Conservation (phyloP, 2,888 invertebrate species). For the Tinea semifulvella region DNA sequence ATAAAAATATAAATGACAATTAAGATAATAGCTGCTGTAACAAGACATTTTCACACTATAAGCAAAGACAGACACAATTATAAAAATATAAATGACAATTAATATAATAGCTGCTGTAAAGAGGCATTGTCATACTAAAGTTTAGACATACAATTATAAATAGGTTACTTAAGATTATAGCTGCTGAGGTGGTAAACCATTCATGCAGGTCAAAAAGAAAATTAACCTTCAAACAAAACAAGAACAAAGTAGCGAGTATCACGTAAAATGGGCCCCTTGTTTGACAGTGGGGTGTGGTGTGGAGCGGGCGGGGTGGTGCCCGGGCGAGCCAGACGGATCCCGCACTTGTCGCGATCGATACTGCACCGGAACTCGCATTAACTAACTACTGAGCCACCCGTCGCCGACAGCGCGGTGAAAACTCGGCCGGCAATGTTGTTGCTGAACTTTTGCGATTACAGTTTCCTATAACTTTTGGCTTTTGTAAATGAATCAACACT, state of each 20-base stretch:
- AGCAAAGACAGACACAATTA: too few relatives aligned
- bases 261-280: constrained; percentile 45
- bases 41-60: too few relatives aligned
- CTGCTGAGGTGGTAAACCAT: too few relatives aligned
- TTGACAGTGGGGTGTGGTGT: constrained; percentile 23
- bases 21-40: too few relatives aligned
- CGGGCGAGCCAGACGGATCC: constrained; percentile 55
- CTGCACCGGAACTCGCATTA: constrained; percentile 56
- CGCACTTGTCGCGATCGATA: constrained; percentile 60
- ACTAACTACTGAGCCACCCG: constrained; percentile 36
- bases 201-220: constrained; percentile 41
- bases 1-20: too few relatives aligned
- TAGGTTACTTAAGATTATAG: too few relatives aligned
- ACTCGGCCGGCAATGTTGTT: constrained; percentile 42
- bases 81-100: too few relatives aligned
- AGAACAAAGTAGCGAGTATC: constrained; percentile 57
- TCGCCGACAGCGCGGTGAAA: constrained; percentile 11
- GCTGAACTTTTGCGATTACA: constrained; percentile 59
- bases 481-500: constrained; percentile 43
- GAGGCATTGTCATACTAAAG: too few relatives aligned
- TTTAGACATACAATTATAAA: too few relatives aligned
- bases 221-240: constrained; percentile 66
- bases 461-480: constrained; percentile 37
- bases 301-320: constrained; percentile 31
- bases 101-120: too few relatives aligned